Base-by-base conservation (phyloP, 2,888 invertebrate genomes). In the Autographa gamma region DNA sequence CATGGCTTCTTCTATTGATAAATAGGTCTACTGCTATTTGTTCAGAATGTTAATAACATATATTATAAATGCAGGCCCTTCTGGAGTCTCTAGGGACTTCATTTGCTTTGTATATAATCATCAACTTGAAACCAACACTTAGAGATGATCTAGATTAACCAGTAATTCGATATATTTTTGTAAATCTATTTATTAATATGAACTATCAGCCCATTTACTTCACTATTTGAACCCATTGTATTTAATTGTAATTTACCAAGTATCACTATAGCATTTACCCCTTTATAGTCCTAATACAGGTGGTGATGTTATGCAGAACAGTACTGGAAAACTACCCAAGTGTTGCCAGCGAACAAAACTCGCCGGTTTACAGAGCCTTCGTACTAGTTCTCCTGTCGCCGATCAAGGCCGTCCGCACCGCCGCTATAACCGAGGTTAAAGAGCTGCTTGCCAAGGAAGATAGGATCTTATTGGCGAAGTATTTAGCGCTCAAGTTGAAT, bases 271-370 rank as follows among this genome's bases (percentile, higher is more conserved):
- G 85, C 90, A 90, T 89, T 91, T 92, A 93, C 93, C 91, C 92
- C 92, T 93, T 93, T 94, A 93, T 92, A 96, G 96, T 96, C 93
- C 92, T 93, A 88, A 90, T 96, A 93, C 97, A 97, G 92, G 96
- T 98, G 79, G 97, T 97, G 93, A 95, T 97, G 84, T 96, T 98
- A 83, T 97, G 97, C 87, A 97, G 97, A 90, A 96, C 96, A 75
- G 94, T 98, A 56, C 93, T 98, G 62, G 96, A 97, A 73, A 97
- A 97, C 80, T 97, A 98, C 93, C 96, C 96, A 14, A 96, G 96
- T 81, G 97, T 97, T 89, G 92, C 98, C 78, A 96, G 96, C 80
- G 97, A 97, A 19, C 96, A 96, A 81, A 91, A 96, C 19, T 96
- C 96, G 3, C 97, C 97, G 0, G 91, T 98, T 62, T 97, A 97